Evolutionary conservation across 2,113 vertebrate species (phyloP).

Genomic region (Myodes glareolus): DNA sequence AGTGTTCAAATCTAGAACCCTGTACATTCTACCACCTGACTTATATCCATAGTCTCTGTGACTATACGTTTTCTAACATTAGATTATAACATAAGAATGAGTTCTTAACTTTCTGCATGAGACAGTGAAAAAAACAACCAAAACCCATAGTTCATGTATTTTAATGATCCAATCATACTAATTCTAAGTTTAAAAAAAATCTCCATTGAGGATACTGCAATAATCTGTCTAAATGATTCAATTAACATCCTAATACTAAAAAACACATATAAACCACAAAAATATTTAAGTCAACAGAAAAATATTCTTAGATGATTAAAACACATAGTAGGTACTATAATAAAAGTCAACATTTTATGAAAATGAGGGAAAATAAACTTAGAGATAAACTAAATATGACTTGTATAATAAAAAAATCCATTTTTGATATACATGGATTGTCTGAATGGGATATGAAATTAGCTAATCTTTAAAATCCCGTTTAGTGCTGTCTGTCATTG

Average conservation of each 20-base stretch:
- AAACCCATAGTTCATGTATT: background rate
- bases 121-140: background rate
- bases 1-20: background rate
- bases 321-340: background rate
- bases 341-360: background rate
- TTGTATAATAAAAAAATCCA: constrained; percentile 28
- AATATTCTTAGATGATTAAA: constrained; percentile 32
- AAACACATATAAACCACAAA: constrained; percentile 18
- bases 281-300: background rate
- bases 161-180: background rate
- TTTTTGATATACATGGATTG: background rate
- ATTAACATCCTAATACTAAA: background rate
- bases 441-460: background rate
- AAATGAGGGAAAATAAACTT: background rate
- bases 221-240: background rate
- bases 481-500: constrained; percentile 16
- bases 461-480: constrained; percentile 36
- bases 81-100: constrained; percentile 47
- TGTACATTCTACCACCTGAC: background rate
- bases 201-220: background rate
- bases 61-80: background rate
- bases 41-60: background rate
- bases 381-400: constrained; percentile 25
- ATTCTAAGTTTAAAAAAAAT: background rate
- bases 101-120: background rate